Percentiles rank a stretch among this genome's conserved stretches.
Conservation (phyloP, 35 echinoderm and acorn worm genomes). For the Hemicentrotus pulcherrimus region DNA sequence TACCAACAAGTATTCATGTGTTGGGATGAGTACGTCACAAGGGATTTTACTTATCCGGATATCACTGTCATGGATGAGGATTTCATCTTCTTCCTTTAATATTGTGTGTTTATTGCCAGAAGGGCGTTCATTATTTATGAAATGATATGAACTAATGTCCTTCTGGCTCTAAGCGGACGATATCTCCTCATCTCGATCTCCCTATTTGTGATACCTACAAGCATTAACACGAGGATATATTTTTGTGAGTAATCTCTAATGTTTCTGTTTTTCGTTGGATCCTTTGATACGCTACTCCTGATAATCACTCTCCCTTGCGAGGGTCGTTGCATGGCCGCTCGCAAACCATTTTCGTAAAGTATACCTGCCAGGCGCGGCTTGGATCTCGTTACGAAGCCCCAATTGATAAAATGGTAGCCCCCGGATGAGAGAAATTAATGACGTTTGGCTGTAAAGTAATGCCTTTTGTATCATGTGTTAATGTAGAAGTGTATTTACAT, state of each 20-base stretch:
- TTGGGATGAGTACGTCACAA: neutral
- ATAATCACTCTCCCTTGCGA: neutral
- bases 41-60: neutral
- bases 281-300: neutral
- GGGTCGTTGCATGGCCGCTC: neutral
- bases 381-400: slow-evolving; percentile 7
- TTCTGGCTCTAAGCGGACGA: neutral
- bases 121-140: neutral
- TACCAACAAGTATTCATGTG: neutral
- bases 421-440: neutral
- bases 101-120: neutral
- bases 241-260: neutral
- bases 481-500: neutral
- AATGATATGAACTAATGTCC: neutral
- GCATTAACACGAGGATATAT: neutral
- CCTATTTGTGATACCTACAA: neutral
- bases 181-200: neutral
- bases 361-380: neutral
- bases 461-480: neutral
- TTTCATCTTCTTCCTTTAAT: neutral
- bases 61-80: neutral
- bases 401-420: slow-evolving; percentile 18
- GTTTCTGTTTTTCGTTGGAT: neutral
- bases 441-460: slow-evolving; percentile 10
- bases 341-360: slow-evolving; percentile 3